phyloP scores from a whole-genome alignment of 2,113 vertebrate species.

The Nycticorax nycticorax region DNA sequence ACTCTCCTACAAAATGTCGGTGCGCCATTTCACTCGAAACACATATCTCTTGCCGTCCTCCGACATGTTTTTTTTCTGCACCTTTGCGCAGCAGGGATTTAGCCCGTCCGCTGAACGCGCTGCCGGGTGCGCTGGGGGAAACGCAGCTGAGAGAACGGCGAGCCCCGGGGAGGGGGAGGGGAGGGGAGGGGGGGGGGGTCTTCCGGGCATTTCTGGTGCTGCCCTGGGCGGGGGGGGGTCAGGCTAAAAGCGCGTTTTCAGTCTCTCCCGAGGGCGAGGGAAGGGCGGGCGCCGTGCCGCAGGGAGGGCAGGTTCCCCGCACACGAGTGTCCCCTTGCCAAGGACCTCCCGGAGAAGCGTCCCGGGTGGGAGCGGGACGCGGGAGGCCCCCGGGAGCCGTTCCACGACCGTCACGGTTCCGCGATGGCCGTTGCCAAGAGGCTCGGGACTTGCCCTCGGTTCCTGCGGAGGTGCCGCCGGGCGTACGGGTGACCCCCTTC shows the following conservation, averaged over 20 bases:
- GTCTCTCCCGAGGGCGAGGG: neutral
- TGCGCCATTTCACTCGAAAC: neutral
- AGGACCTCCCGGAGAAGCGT: too few species aligned
- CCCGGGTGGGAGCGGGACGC: neutral
- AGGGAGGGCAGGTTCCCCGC: neutral
- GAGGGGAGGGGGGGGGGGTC: too few species aligned
- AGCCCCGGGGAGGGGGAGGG: fast-evolving
- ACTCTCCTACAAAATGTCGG: conserved; percentile 1
- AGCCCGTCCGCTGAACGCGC: neutral
- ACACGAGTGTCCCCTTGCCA: neutral
- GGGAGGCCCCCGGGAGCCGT: fast-evolving
- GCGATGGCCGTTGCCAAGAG: fast-evolving
- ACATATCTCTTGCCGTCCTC: neutral
- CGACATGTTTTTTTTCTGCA: neutral
- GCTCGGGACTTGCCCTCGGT: too few species aligned
- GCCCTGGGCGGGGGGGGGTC: fast-evolving
- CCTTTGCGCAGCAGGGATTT: neutral
- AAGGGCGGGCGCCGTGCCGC: neutral
- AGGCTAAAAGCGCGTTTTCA: neutral
- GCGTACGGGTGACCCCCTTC: neutral
- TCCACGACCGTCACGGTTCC: neutral
- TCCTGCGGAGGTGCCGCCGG: too few species aligned
- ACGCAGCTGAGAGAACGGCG: fast-evolving
- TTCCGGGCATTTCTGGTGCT: neutral
- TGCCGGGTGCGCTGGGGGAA: fast-evolving